Conservation (phyloP, 2,797 vertebrate genomes). For the Erpetoichthys calabaricus region DNA sequence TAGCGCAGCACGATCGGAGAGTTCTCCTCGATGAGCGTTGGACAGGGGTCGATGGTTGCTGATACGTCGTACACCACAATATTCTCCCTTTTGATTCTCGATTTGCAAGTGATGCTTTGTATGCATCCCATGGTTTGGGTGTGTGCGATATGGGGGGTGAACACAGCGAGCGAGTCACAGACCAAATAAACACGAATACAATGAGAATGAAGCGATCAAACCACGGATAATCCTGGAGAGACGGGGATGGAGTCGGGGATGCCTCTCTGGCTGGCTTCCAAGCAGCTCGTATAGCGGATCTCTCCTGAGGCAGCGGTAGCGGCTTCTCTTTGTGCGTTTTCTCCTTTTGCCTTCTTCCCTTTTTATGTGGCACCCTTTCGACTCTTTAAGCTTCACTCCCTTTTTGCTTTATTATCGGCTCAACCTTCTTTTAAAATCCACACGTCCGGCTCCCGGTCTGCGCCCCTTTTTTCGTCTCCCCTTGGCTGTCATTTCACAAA, state of each 20-base stretch:
- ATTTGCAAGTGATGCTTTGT: conserved; percentile 92
- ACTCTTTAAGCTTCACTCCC: not conserved
- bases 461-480: conserved; percentile 46
- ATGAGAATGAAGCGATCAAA: no score
- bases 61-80: conserved; percentile 88
- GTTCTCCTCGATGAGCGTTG: conserved; percentile 87
- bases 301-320: no score
- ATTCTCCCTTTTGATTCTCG: conserved; percentile 83
- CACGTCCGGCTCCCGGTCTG: conserved; percentile 46
- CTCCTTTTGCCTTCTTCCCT: no score
- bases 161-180: no score
- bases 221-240: no score
- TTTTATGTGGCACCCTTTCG: no score
- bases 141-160: not conserved
- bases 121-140: conserved; percentile 75
- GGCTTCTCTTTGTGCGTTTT: no score
- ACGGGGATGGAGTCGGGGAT: no score
- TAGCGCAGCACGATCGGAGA: conserved; percentile 93
- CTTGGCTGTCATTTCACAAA: conserved; percentile 57
- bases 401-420: not conserved
- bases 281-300: no score
- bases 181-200: no score
- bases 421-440: conserved; percentile 34
- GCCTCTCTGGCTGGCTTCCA: no score
- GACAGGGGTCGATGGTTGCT: conserved; percentile 83